Evolutionary conservation across 1,140 invertebrate genomes (phyloP), one percentile per base, ranked within the genome.

Genomic region (Neodiprion fabricii): DNA sequence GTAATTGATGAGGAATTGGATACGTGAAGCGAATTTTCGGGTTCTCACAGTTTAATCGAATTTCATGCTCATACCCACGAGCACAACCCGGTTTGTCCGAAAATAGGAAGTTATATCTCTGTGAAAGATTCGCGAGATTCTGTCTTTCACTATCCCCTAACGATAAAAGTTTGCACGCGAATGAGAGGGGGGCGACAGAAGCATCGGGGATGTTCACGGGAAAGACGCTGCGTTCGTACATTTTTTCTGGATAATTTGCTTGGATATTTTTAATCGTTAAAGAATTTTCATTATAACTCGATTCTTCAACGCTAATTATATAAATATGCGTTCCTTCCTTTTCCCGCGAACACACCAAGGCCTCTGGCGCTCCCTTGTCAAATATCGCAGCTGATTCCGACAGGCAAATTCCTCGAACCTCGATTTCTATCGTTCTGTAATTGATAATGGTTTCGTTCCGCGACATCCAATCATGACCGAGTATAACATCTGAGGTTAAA

Each of bases 11-110:
- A 1, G 76, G 77, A 50, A 81, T 70, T 0, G 80, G 79, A 70
- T 80, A 80, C 1, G 77, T 21, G 21, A 66, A 70, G 4, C 66
- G 48, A 7, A 73, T n/a, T 48, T 75, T 77, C 17, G 77, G 77
- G 68, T 73, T 73, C 5, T 48, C 8, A 73, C 7, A 49, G 2
- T 7, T 66, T 17, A 73, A 67, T 73, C n/a, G 71, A 28, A 78
- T 76, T 28, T 68, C 48, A 69, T 72, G 48, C 40, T 74, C 49
- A 50, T 71, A 77, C 28, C 9, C 14, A 14, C 50, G 9, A 53
- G 50, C 50, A 10, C 9, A 9, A 53, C 50, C 9, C 9, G 50
- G 9, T 53, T 53, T 53, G 14, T 14, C 14, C 50, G 50, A 53
- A 53, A 53, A 53, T 10, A 53, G 1, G 1, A 14, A 10, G 9